Evolutionary conservation across 2,888 invertebrate genomes (phyloP).

Genomic region (Oeneis ivallda): DNA sequence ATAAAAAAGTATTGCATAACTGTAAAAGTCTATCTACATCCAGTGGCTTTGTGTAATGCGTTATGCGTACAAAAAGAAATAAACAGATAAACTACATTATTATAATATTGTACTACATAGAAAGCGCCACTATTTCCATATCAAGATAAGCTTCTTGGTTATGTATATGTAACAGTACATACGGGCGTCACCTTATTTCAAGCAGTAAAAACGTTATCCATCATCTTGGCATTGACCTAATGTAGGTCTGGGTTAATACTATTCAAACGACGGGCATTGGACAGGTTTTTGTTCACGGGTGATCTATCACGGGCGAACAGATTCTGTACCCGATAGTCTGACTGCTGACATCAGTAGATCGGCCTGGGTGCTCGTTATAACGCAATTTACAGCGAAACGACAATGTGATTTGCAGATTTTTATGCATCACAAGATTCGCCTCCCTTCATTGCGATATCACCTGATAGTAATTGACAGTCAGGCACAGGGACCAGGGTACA

Average conservation of each 20-base stretch:
- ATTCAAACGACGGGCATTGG: conserved; percentile 33
- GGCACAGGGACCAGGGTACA: too few relatives aligned
- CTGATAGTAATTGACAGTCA: too few relatives aligned
- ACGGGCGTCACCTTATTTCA: conserved; percentile 17
- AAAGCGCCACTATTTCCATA: neutral
- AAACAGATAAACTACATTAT: too few relatives aligned
- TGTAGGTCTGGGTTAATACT: conserved; percentile 41
- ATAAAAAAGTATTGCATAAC: too few relatives aligned
- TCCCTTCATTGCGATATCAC: too few relatives aligned
- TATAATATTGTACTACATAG: neutral
- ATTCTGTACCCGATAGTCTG: conserved; percentile 44
- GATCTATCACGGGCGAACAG: conserved; percentile 61
- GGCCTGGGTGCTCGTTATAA: neutral
- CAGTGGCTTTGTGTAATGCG: too few relatives aligned
- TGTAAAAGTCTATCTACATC: too few relatives aligned
- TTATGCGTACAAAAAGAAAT: too few relatives aligned
- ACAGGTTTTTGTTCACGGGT: conserved; percentile 40
- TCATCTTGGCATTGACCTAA: conserved; percentile 37
- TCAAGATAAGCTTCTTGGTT: neutral
- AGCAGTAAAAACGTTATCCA: conserved; percentile 32
- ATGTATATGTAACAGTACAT: conserved; percentile 8
- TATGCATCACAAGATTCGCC: too few relatives aligned
- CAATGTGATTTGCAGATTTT: too few relatives aligned
- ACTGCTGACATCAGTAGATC: conserved; percentile 7
- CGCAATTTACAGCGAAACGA: conserved; percentile 11